Conservation (phyloP, 2,113 vertebrate species). For the Monopterus albus region DNA sequence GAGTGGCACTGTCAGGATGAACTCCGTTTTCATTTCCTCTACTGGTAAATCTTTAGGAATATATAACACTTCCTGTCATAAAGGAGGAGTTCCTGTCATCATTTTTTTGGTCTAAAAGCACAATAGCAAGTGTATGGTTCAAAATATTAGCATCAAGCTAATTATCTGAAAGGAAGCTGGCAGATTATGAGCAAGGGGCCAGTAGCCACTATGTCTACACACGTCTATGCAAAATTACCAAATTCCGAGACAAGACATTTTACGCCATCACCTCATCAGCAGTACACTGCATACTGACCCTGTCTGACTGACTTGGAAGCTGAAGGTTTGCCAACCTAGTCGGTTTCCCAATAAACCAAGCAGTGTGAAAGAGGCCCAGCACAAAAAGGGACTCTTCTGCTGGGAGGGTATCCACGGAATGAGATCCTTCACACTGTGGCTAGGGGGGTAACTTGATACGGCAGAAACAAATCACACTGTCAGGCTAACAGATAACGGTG, state of each 20-base stretch:
- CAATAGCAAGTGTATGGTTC: no score
- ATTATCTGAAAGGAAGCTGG: neutral
- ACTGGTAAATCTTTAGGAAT: neutral
- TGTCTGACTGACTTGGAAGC: slow-evolving; percentile 20
- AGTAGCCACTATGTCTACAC: neutral
- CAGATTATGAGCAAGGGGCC: neutral
- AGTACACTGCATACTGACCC: slow-evolving; percentile 9
- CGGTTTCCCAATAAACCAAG: slow-evolving; percentile 48
- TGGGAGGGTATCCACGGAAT: slow-evolving; percentile 37
- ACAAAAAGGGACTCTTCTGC: slow-evolving; percentile 43
- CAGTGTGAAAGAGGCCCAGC: slow-evolving; percentile 56
- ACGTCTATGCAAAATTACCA: neutral
- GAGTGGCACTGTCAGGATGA: neutral
- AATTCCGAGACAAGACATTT: slow-evolving; percentile 14
- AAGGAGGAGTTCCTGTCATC: no score
- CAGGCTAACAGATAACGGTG: neutral
- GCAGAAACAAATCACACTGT: slow-evolving; percentile 29
- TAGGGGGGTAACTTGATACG: slow-evolving; percentile 37
- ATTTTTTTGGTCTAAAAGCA: neutral
- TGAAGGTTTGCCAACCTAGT: slow-evolving; percentile 16
- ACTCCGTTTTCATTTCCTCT: neutral
- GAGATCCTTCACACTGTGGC: slow-evolving; percentile 34
- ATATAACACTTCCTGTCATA: no score
- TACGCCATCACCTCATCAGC: slow-evolving; percentile 10
- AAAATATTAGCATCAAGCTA: no score